A percentile compares a stretch with the other conserved stretches of the same genome.
Evolutionary conservation across 2,113 vertebrate species (phyloP).

Genomic region (Labeo catla): DNA sequence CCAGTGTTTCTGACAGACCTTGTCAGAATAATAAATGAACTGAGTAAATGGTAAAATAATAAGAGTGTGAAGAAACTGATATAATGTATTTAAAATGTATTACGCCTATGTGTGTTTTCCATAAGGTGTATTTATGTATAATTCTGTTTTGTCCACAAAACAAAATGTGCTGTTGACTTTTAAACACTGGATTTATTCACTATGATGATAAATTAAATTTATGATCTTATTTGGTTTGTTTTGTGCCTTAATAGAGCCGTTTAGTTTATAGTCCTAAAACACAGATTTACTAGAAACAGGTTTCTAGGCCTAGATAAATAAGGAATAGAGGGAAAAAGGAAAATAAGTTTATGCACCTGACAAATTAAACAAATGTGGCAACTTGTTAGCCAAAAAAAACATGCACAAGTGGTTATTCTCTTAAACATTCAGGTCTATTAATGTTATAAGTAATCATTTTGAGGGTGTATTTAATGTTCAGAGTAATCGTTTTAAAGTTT

Average conservation of each 20-base stretch:
- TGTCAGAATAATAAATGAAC: neutral
- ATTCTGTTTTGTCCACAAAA: neutral
- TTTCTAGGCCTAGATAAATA: neutral
- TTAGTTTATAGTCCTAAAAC: neutral
- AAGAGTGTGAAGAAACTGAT: neutral
- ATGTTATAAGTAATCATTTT: no score
- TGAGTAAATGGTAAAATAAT: neutral
- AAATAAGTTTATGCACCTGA: neutral
- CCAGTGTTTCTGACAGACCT: neutral
- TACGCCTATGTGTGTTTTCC: neutral
- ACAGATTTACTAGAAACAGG: neutral
- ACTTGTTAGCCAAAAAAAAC: no score
- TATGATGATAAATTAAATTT: neutral
- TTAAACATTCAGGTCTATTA: neutral
- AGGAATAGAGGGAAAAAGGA: neutral
- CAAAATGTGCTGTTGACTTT: neutral
- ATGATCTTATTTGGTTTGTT: neutral
- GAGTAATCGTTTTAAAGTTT: neutral
- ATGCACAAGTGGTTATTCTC: neutral
- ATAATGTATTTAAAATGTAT: neutral
- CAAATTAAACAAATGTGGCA: neutral
- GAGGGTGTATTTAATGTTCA: no score
- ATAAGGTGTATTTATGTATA: neutral
- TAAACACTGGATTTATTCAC: neutral
- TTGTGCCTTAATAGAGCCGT: no score